Evolutionary conservation across 2,113 vertebrate genomes (phyloP), one percentile per base, ranked within the genome.

Genomic region (Pycnonotus jocosus): DNA sequence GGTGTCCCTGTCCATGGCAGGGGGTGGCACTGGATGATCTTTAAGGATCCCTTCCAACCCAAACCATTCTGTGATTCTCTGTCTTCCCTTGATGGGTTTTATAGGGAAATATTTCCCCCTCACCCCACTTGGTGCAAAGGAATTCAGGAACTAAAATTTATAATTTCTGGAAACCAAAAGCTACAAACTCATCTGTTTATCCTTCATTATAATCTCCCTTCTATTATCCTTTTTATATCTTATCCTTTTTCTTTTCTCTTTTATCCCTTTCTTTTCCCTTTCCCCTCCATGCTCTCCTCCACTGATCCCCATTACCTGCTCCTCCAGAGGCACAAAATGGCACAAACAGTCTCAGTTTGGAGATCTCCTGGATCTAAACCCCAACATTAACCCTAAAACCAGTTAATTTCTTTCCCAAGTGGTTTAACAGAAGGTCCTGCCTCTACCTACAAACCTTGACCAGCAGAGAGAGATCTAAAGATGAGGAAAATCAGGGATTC

Each of bases 11-110:
- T 12, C 11, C 23, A 25, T 24, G 68, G 27, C 9, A 50, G 4
- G 14, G 15, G 12, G 1, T 51, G 68, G 10, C 0, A 24, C 5
- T 7, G 10, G 77, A 12, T 24, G 6, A 3, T 8, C 7, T 15
- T 31, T 51, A 53, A 45, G 10, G 45, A 44, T 30, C 38, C 21
- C 5, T 53, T n/a, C 60, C 38, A 24, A 9, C 20, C 20, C n/a
- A 82, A 82, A 68, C 24, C 54, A 65, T 65, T 16, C 44, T 6
- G 4, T 4, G 70, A 35, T 61, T 61, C 9, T 15, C 30, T 54
- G 9, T 44, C n/a, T 77, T 28, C 16, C 22, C 31, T 53, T 25
- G 15, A 30, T 9, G 22, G 11, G 7, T n/a, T 88, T 85, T 73
- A 47, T 21, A 64, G 12, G n/a, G 33, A 72, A 91, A 80, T 4